phyloP scores from a whole-genome alignment of 2,888 invertebrate species.

The Heteropelma amictum region DNA sequence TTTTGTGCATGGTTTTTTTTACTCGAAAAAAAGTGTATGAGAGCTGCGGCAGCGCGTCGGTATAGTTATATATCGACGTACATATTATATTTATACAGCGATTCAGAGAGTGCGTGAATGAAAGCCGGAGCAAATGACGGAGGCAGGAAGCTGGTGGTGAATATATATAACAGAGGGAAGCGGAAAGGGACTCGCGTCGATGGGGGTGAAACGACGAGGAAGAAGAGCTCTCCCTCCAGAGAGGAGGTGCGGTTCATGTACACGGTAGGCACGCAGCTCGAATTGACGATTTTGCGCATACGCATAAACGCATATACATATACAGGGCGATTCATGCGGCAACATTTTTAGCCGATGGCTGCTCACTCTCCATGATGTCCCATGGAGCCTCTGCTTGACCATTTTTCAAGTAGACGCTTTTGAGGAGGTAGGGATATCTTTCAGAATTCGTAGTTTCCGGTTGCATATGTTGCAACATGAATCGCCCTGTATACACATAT shows the following conservation, averaged over 20 bases:
- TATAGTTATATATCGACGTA: background rate
- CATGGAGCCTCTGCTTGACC: too few species aligned
- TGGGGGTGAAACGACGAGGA: slow-evolving; percentile 47
- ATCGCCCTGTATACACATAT: too few species aligned
- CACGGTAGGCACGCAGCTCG: background rate
- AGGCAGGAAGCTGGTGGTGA: slow-evolving; percentile 32
- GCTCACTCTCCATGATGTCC: background rate
- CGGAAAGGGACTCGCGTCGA: slow-evolving; percentile 48
- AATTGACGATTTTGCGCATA: slow-evolving; percentile 38
- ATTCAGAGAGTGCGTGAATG: slow-evolving; percentile 37
- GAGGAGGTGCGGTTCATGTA: slow-evolving; percentile 2
- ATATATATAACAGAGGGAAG: slow-evolving; percentile 24
- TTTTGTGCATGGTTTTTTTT: background rate
- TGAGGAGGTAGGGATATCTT: too few species aligned
- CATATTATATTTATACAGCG: too few species aligned
- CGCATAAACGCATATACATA: slow-evolving; percentile 1
- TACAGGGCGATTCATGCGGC: background rate
- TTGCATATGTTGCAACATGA: too few species aligned
- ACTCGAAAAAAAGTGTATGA: background rate
- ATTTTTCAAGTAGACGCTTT: too few species aligned
- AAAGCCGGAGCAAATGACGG: slow-evolving; percentile 18
- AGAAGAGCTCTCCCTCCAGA: slow-evolving; percentile 12
- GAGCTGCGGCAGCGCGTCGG: too few species aligned
- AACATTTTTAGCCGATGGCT: background rate
- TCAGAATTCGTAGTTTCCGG: too few species aligned